Evolutionary conservation across 2,113 vertebrate genomes (phyloP).

Genomic region (Grus americana): DNA sequence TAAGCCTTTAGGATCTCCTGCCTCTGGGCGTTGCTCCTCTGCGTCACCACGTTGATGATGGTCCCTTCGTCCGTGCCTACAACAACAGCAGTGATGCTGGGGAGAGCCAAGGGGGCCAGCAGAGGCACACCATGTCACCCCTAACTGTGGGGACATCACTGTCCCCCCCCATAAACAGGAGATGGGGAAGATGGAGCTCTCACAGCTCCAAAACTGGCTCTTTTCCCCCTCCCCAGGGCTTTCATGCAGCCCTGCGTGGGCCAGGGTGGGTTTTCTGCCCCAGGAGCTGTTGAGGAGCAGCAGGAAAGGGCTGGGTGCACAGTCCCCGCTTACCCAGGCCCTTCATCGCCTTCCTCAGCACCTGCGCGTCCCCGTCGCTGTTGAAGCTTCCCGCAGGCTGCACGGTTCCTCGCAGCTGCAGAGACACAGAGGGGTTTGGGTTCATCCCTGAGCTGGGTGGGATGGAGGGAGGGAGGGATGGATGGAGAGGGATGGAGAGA

Average conservation of each 20-base stretch:
- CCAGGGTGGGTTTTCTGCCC: neutral
- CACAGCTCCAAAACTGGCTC: neutral
- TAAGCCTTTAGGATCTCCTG: conserved; percentile 91
- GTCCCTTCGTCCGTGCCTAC: conserved; percentile 90
- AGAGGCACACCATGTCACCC: neutral
- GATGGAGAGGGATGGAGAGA: neutral
- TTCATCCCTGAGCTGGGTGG: neutral
- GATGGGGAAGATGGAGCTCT: neutral
- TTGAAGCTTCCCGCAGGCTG: conserved; percentile 74
- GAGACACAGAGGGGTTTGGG: neutral
- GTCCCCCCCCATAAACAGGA: neutral
- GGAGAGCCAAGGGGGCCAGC: neutral
- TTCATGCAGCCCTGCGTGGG: fast-evolving
- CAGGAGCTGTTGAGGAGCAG: neutral
- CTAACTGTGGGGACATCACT: fast-evolving
- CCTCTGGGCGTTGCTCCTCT: conserved; percentile 88
- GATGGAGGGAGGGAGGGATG: neutral
- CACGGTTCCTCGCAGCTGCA: conserved; percentile 86
- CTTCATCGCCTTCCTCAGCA: conserved; percentile 96
- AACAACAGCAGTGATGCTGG: neutral
- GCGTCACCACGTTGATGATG: conserved; percentile 88
- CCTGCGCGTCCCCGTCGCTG: conserved; percentile 86
- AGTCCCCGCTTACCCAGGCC: conserved; percentile 82
- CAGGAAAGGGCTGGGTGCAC: neutral
- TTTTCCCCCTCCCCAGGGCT: fast-evolving